Evolutionary conservation across 2,888 invertebrate genomes (phyloP), one percentile per base, ranked within the genome.

Genomic region (Tholera decimalis): DNA sequence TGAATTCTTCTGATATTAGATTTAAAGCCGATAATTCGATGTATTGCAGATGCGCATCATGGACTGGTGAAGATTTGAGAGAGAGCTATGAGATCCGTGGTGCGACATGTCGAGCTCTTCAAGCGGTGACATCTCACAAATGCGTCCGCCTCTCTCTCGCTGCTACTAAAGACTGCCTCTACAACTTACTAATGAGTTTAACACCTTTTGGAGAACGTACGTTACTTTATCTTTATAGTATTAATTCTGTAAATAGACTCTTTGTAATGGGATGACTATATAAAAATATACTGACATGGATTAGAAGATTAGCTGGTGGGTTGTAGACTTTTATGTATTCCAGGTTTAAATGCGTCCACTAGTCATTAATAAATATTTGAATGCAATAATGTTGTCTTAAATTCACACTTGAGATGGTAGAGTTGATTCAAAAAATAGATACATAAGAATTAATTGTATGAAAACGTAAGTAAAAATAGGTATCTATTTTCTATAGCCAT

Each of bases 121-220:
- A 81, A 37, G 89, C 87, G 4, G 91, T 87, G 30, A 73, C 87
- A 1, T 46, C 85, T 33, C 85, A 89, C 55, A 90, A 88, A 53
- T 88, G 89, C 78, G 93, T 93, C 37, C 90, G 93, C 13, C 44
- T 73, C 0, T 73, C 92, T 0, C 90, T 95, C 30, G 89, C 94
- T 7, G 65, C 80, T 11, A 92, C 95, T 13, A 91, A 91, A 33
- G 95, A 95, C 70, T 95, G 95, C 58, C 85, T 95, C 11, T 88
- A 91, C 58, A 87, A 88, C 57, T 77, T 95, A 35, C 47, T 94
- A 39, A 44, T 68, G 24, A 90, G 88, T 0, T 72, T 95, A 30
- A 86, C 79, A 24, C 90, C 91, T 1, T 78, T 91, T 18, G 74
- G 81, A 50, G 82, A 89, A 77, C 92, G 93, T 93, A 75, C 15